A percentile compares a stretch with the other conserved stretches of the same genome.
phyloP scores from a whole-genome alignment of 2,888 invertebrate genomes.

The Nemurella pictetii region DNA sequence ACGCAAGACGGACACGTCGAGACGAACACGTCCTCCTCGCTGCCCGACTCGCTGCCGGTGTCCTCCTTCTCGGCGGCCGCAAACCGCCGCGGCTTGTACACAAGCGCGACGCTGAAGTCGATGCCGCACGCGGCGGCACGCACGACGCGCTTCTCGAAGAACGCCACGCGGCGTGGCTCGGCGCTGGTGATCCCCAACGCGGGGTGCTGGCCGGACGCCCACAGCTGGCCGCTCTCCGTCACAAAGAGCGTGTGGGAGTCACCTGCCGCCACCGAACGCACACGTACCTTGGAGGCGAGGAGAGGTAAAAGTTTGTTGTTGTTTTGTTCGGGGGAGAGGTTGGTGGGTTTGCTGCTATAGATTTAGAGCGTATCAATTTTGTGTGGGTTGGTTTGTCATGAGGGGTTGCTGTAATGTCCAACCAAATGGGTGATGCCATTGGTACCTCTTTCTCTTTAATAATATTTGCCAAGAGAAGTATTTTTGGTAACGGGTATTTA shows the following conservation, averaged over 20 bases:
- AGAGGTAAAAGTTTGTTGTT: no score
- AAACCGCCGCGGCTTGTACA: slow-evolving; percentile 60
- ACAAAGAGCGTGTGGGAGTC: slow-evolving; percentile 66
- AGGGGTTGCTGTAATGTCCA: no score
- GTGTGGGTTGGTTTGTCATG: no score
- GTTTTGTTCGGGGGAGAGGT: no score
- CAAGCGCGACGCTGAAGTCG: slow-evolving; percentile 74
- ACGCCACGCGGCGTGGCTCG: slow-evolving; percentile 64
- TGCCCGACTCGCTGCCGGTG: slow-evolving; percentile 61
- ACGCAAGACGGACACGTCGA: slow-evolving; percentile 68
- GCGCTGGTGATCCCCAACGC: slow-evolving; percentile 63
- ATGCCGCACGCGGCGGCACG: slow-evolving; percentile 73
- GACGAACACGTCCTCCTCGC: slow-evolving; percentile 66
- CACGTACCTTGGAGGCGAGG: slow-evolving; percentile 54
- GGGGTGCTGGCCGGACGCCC: slow-evolving; percentile 70
- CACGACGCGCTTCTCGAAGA: slow-evolving; percentile 70
- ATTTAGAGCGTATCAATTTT: no score
- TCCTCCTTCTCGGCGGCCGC: slow-evolving; percentile 52
- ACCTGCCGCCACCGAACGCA: slow-evolving; percentile 64
- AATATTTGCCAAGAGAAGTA: no score
- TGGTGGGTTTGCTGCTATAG: no score
- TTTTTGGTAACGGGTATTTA: no score
- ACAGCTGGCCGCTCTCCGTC: slow-evolving; percentile 67
- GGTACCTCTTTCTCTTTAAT: no score
- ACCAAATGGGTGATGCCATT: no score